Evolutionary conservation across 2,888 invertebrate genomes (phyloP).

Genomic region (Eupithecia centaureata): DNA sequence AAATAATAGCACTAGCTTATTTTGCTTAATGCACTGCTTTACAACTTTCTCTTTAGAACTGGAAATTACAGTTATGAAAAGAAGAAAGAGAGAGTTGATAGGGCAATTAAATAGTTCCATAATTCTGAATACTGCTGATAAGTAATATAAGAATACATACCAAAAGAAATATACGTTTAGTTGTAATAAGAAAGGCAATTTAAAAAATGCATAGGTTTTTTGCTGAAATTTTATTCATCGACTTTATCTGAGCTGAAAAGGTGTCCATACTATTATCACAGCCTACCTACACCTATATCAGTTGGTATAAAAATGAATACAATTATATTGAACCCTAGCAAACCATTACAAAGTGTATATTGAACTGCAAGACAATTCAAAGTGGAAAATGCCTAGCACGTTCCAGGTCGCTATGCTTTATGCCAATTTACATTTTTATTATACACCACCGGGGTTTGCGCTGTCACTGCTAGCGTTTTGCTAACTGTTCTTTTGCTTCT

Average conservation of each 20-base stretch:
- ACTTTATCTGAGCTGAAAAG: background rate
- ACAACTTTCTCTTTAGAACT: background rate
- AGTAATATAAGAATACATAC: no score
- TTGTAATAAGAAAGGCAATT: background rate
- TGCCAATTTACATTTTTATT: constrained; percentile 66
- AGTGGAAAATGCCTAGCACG: constrained; percentile 16
- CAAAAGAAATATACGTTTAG: background rate
- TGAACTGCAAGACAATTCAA: constrained; percentile 1
- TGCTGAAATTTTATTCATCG: background rate
- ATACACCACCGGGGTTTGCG: constrained; percentile 48
- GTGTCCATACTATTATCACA: no score
- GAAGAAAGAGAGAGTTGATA: no score
- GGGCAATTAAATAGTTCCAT: no score
- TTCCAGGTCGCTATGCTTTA: constrained; percentile 53
- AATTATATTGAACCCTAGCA: background rate
- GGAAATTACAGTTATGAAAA: background rate
- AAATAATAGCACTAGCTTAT: background rate
- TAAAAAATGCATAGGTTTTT: background rate
- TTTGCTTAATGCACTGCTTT: background rate
- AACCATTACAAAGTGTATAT: constrained; percentile 3
- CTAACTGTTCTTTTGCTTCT: constrained; percentile 32
- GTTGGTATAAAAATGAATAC: background rate
- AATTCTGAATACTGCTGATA: background rate
- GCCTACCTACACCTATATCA: no score
- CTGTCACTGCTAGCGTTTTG: constrained; percentile 46